Conservation (phyloP, 2,113 vertebrate species). For the Xiphophorus couchianus region DNA sequence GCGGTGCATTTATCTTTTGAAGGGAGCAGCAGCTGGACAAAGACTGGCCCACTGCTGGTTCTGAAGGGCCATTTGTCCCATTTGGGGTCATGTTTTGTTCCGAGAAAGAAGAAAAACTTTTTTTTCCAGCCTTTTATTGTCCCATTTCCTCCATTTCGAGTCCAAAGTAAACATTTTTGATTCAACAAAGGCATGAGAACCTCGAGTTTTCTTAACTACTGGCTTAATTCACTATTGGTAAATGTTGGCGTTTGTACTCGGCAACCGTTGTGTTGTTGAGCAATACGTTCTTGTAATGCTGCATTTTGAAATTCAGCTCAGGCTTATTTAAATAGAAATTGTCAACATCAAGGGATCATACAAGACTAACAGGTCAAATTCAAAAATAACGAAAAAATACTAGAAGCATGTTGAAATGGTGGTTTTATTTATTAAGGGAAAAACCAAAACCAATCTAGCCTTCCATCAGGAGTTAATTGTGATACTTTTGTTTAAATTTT, state of each 20-base stretch:
- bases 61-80: constrained; percentile 53
- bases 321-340: not conserved
- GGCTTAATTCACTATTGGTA: not conserved
- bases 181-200: constrained; percentile 8
- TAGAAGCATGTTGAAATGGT: too few relatives aligned
- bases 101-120: not conserved
- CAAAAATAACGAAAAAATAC: too few relatives aligned
- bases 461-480: too few relatives aligned
- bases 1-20: constrained; percentile 11
- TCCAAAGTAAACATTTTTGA: constrained; percentile 50
- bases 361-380: too few relatives aligned
- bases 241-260: not conserved
- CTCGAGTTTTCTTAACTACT: not conserved
- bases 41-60: constrained; percentile 33
- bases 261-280: not conserved
- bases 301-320: not conserved
- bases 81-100: constrained; percentile 33
- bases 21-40: constrained; percentile 57
- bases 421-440: not conserved
- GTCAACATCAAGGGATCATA: not conserved
- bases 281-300: not conserved
- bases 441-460: not conserved
- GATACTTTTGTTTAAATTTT: too few relatives aligned
- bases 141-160: constrained; percentile 41
- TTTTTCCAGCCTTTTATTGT: constrained; percentile 18